Evolutionary conservation across 92 coral and sea anemone genomes (phyloP).

Genomic region (Meandrina meandrites): DNA sequence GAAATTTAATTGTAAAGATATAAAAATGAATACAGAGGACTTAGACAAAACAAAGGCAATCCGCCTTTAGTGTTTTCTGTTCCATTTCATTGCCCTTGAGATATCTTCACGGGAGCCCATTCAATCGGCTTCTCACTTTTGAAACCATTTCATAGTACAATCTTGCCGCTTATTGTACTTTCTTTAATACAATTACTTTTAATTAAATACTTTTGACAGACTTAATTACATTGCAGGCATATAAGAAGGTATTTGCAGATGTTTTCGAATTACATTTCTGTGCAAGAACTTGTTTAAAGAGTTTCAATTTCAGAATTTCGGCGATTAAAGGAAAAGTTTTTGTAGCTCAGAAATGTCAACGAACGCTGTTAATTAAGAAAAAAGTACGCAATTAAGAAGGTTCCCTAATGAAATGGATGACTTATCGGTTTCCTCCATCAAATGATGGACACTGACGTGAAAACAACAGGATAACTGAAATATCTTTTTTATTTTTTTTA

Average conservation of each 20-base stretch:
- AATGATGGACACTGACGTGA: too few relatives aligned
- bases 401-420: too few relatives aligned
- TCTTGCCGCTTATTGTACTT: neutral
- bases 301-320: neutral
- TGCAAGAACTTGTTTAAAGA: neutral
- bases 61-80: too few relatives aligned
- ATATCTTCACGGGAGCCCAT: neutral
- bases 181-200: neutral
- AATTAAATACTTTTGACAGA: neutral
- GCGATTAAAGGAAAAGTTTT: neutral
- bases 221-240: neutral
- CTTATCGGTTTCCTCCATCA: too few relatives aligned
- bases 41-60: neutral
- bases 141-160: neutral
- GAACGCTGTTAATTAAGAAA: too few relatives aligned
- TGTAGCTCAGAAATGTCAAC: too few relatives aligned
- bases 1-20: too few relatives aligned
- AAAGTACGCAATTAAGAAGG: too few relatives aligned
- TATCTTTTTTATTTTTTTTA: too few relatives aligned
- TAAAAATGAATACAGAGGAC: neutral
- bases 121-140: neutral
- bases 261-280: neutral
- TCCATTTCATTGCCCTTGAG: neutral
- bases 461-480: too few relatives aligned
- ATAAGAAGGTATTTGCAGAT: neutral